Evolutionary conservation across 1,140 invertebrate genomes (phyloP).

Genomic region (Eriosoma lanigerum): DNA sequence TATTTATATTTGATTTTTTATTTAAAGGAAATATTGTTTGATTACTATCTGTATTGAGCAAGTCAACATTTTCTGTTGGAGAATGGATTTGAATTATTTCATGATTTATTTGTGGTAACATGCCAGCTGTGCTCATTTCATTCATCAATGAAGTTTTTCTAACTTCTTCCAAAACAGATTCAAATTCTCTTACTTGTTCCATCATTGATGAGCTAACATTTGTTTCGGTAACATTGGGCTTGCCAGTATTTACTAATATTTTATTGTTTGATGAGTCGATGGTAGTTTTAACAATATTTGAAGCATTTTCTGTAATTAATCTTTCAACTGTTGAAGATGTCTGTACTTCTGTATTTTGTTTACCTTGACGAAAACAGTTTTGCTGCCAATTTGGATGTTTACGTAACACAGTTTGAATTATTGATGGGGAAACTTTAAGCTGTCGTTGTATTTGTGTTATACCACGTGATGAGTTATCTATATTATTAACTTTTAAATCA

Average conservation of each 20-base stretch:
- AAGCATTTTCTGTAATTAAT: not conserved
- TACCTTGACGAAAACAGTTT: slow-evolving; percentile 33
- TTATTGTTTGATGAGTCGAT: not conserved
- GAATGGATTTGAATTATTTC: slow-evolving; percentile 43
- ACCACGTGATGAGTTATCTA: not conserved
- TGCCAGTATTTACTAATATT: not conserved
- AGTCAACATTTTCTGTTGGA: slow-evolving; percentile 43
- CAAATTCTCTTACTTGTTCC: slow-evolving; percentile 78
- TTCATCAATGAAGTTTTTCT: slow-evolving; percentile 60
- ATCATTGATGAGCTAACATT: slow-evolving; percentile 64
- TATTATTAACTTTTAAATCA: slow-evolving; percentile 12
- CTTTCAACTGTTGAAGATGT: slow-evolving; percentile 30
- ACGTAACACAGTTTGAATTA: slow-evolving; percentile 12
- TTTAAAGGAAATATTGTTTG: slow-evolving; percentile 22
- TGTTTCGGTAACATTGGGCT: slow-evolving; percentile 2
- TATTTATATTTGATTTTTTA: slow-evolving; percentile 24
- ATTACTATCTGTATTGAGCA: slow-evolving; percentile 23
- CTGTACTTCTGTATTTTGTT: slow-evolving; percentile 37
- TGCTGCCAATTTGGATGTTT: slow-evolving; percentile 45
- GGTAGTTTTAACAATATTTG: slow-evolving; percentile 34
- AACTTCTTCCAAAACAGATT: slow-evolving; percentile 78
- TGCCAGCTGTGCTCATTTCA: slow-evolving; percentile 62
- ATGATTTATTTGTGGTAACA: slow-evolving; percentile 51
- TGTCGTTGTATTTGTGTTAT: slow-evolving; percentile 26
- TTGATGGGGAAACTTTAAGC: slow-evolving; percentile 15